A percentile compares a stretch with the other conserved stretches of the same genome.
These are phyloP conservation scores for Chaenocephalus aceratus DNA, from an alignment of 2,113 vertebrate genomes.

Conservation along the genomic window DNA sequence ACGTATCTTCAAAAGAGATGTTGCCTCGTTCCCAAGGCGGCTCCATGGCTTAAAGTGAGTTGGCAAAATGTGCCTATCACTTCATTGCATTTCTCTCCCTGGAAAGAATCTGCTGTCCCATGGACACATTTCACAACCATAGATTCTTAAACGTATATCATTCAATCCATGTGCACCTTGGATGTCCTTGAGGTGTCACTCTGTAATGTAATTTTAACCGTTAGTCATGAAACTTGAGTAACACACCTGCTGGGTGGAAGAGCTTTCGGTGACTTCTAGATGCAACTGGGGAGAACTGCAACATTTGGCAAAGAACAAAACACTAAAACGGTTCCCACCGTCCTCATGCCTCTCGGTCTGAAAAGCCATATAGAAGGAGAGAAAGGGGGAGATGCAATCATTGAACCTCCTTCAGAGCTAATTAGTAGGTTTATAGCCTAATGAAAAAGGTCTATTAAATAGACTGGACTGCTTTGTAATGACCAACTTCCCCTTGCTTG, in stretches of 20 bases:
- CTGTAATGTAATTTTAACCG: neutral
- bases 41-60: slow-evolving; percentile 6
- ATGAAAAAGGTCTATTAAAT: slow-evolving; percentile 23
- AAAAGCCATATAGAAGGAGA: neutral
- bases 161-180: neutral
- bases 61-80: slow-evolving; percentile 7
- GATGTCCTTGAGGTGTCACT: slow-evolving; percentile 7
- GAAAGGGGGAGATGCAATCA: neutral
- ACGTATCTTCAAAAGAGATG: slow-evolving; percentile 24
- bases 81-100: neutral
- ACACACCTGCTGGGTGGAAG: neutral
- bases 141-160: neutral
- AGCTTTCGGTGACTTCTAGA: neutral
- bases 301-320: slow-evolving; percentile 10
- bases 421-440: slow-evolving; percentile 33
- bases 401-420: slow-evolving; percentile 25
- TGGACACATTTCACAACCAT: neutral
- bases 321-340: slow-evolving; percentile 1
- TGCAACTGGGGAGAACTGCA: neutral
- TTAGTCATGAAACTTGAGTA: neutral
- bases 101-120: neutral
- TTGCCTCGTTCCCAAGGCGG: slow-evolving; percentile 7
- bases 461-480: slow-evolving; percentile 18
- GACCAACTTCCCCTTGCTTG: slow-evolving; percentile 16
- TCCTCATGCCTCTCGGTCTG: neutral